Conservation (phyloP, 2,797 vertebrate species). For the Vireo griseus region DNA sequence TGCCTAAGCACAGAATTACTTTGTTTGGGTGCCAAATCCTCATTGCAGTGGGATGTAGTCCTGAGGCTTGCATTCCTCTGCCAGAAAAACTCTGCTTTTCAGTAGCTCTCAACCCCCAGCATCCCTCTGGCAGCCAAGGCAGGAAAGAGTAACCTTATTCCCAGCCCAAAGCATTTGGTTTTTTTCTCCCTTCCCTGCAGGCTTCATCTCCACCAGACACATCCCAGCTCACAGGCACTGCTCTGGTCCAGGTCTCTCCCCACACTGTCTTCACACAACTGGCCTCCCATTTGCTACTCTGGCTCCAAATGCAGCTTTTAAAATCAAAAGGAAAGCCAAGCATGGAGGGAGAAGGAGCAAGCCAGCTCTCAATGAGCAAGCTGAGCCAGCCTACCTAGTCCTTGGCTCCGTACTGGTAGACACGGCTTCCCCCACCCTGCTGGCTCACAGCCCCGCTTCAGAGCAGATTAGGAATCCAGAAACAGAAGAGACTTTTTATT, state of each 20-base stretch:
- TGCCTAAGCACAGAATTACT: background rate
- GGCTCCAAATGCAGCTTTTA: background rate
- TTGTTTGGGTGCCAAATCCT: conserved; percentile 45
- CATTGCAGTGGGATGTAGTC: background rate
- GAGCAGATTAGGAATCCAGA: background rate
- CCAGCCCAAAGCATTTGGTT: background rate
- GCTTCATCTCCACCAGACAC: background rate
- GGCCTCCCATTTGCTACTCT: background rate
- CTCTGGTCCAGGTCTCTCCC: background rate
- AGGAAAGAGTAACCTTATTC: background rate
- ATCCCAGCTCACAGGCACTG: background rate
- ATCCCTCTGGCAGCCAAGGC: background rate
- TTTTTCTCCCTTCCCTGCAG: background rate
- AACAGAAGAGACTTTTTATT: background rate
- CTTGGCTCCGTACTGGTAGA: rapidly evolving
- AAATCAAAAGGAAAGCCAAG: background rate
- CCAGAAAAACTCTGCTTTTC: conserved; percentile 9
- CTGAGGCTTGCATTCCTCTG: background rate
- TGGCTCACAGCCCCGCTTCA: background rate
- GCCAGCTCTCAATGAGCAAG: background rate
- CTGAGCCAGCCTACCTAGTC: background rate
- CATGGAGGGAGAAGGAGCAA: background rate
- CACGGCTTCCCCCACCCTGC: background rate
- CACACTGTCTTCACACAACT: background rate
- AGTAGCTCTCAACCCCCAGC: background rate